Percentiles rank a stretch among this genome's conserved stretches.
Conservation (phyloP, 2,113 vertebrate species). For the Thamnophis sirtalis region DNA sequence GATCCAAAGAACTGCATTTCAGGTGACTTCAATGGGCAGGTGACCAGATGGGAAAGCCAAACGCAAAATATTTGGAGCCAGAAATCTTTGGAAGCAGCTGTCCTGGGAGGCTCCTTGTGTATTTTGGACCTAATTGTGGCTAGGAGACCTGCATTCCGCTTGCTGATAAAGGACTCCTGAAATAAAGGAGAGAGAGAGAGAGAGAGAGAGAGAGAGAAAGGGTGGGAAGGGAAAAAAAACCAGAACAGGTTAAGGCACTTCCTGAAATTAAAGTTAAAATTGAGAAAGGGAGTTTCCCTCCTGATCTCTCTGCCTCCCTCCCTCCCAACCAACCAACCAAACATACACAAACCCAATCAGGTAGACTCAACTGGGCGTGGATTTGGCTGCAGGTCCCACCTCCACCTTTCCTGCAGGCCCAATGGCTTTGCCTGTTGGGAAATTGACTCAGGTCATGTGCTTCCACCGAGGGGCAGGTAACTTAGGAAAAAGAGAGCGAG, state of each 20-base stretch:
- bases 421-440: conserved; percentile 62
- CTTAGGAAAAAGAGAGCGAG: conserved; percentile 51
- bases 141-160: neutral
- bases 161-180: neutral
- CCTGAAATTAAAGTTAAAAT: conserved; percentile 39
- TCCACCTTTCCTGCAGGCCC: conserved; percentile 80
- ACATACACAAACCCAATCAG: conserved; percentile 54
- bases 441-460: conserved; percentile 72
- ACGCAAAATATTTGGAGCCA: too few species aligned
- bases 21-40: fast-evolving
- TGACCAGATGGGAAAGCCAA: fast-evolving
- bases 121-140: neutral
- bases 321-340: conserved; percentile 8
- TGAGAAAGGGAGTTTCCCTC: conserved; percentile 42
- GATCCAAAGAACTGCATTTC: fast-evolving
- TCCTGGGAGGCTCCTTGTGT: neutral
- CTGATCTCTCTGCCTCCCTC: neutral
- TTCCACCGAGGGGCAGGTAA: conserved; percentile 84
- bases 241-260: conserved; percentile 55
- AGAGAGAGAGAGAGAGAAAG: neutral
- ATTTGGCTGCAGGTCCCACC: conserved; percentile 66
- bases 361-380: conserved; percentile 47
- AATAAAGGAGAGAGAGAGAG: neutral
- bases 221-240: neutral
- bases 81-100: neutral